A percentile compares a stretch with the other conserved stretches of the same genome.
Evolutionary conservation across 2,797 vertebrate genomes (phyloP).

Genomic region (Pogoniulus pusillus): DNA sequence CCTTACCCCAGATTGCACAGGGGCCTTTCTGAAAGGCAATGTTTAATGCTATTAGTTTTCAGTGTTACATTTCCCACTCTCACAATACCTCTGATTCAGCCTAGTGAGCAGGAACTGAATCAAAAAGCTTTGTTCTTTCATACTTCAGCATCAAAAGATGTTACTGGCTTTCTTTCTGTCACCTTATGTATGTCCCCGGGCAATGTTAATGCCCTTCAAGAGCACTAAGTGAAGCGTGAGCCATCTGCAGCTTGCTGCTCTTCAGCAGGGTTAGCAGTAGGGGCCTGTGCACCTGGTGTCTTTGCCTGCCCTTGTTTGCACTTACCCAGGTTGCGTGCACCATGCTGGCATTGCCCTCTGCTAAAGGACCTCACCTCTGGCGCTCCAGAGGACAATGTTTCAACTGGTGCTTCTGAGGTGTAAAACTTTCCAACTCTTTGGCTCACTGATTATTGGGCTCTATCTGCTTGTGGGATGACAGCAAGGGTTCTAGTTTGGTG

Average conservation of each 20-base stretch:
- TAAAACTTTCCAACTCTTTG: background rate
- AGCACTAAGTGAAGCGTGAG: fast-evolving
- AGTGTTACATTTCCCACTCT: background rate
- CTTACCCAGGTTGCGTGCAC: background rate
- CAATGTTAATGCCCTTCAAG: background rate
- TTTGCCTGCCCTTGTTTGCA: background rate
- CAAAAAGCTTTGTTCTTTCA: background rate
- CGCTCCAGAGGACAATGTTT: background rate
- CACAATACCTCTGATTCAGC: background rate
- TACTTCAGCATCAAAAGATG: background rate
- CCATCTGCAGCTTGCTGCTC: background rate
- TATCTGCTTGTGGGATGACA: background rate
- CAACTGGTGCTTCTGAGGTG: background rate
- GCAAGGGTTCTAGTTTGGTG: background rate
- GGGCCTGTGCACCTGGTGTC: background rate
- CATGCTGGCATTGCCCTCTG: background rate
- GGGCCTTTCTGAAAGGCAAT: background rate
- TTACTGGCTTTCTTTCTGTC: background rate
- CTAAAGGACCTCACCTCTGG: background rate
- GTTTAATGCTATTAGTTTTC: background rate
- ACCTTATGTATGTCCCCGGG: background rate
- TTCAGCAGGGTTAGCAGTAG: background rate
- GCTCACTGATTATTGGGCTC: background rate
- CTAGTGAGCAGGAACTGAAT: background rate
- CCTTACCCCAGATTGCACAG: background rate